Evolutionary conservation across 2,797 vertebrate species (phyloP).

Genomic region (Pantherophis vulpinus): DNA sequence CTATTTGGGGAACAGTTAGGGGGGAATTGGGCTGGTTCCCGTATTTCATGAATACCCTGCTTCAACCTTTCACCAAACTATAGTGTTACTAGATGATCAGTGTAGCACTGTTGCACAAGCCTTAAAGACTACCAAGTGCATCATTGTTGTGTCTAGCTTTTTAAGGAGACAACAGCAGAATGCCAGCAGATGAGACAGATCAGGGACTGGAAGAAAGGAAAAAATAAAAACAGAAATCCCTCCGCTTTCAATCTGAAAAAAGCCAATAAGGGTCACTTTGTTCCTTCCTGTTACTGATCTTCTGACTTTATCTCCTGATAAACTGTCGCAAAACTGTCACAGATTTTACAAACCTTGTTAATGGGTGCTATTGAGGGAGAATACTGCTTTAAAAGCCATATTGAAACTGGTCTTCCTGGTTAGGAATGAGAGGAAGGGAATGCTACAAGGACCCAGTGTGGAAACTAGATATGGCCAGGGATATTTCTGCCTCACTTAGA

Average conservation of each 20-base stretch:
- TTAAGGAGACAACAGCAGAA: background rate
- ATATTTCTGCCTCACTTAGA: background rate
- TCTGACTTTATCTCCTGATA: background rate
- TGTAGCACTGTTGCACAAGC: background rate
- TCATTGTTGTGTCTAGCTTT: background rate
- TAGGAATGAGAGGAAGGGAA: background rate
- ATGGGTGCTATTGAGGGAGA: background rate
- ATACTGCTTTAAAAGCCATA: background rate
- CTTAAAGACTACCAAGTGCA: background rate
- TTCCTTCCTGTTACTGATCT: background rate
- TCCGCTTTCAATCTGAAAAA: background rate
- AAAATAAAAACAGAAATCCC: background rate
- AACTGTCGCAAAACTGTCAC: background rate
- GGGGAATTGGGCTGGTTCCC: background rate
- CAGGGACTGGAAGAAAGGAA: background rate
- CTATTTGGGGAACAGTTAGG: background rate
- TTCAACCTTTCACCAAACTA: background rate
- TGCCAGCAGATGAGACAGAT: background rate
- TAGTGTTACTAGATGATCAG: background rate
- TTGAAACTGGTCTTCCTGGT: background rate
- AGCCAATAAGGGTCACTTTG: background rate
- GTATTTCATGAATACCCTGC: background rate
- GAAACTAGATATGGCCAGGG: background rate
- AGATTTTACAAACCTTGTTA: background rate
- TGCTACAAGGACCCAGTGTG: background rate